Conservation (phyloP, 64 coral and sea anemone genomes). For the Astreopora myriophthalma region DNA sequence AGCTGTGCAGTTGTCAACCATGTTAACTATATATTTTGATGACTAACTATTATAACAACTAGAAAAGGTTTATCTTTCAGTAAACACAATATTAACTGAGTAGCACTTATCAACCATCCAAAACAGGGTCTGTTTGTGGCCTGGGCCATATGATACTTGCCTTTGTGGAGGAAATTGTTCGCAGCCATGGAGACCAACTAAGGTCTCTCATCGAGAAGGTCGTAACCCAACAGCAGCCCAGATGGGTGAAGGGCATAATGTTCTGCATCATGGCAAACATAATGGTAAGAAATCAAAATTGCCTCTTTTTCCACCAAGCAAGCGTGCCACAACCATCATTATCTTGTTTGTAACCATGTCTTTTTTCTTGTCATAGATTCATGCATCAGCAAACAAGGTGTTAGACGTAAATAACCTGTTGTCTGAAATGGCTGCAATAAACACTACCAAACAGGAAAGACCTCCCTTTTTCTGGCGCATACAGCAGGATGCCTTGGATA, state of each 20-base stretch:
- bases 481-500: neutral
- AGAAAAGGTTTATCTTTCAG: too few relatives aligned
- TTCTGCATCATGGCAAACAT: neutral
- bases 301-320: neutral
- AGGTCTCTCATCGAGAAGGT: neutral
- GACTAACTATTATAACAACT: too few relatives aligned
- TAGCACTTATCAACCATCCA: neutral
- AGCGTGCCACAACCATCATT: too few relatives aligned
- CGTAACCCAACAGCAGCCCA: neutral
- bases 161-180: neutral
- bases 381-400: neutral
- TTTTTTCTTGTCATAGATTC: neutral
- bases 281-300: constrained; percentile 6
- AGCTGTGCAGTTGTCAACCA: too few relatives aligned
- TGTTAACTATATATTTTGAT: too few relatives aligned
- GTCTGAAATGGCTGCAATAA: neutral
- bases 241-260: constrained; percentile 8
- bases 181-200: neutral
- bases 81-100: too few relatives aligned
- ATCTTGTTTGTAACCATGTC: neutral
- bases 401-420: neutral
- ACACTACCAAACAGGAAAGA: neutral
- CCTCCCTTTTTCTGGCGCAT: neutral
- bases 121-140: neutral
- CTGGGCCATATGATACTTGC: too few relatives aligned